Conservation (phyloP, 2,888 invertebrate genomes). For the Drosophila kambysellisi region DNA sequence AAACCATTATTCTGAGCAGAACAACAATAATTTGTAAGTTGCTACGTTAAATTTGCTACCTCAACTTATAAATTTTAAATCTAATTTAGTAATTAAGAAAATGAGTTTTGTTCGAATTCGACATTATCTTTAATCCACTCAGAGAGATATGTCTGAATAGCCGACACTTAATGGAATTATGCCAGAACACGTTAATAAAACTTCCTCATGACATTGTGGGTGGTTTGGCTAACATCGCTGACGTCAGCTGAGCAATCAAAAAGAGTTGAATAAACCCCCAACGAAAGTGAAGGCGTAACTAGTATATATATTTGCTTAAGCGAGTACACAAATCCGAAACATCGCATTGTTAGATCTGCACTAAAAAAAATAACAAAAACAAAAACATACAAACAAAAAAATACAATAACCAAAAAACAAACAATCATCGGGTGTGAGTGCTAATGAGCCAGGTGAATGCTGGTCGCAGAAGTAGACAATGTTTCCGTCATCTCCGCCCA, state of each 20-base stretch:
- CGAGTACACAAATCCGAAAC: constrained; percentile 23
- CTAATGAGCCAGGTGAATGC: constrained; percentile 65
- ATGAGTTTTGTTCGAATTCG: not conserved
- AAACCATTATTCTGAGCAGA: not conserved
- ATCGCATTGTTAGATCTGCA: constrained; percentile 36
- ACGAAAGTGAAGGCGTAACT: constrained; percentile 68
- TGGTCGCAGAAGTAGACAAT: constrained; percentile 21
- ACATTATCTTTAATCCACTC: not conserved
- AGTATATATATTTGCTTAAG: constrained; percentile 1
- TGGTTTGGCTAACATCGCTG: constrained; percentile 35
- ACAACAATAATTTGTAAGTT: not conserved
- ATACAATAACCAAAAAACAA: constrained; percentile 16
- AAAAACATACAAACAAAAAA: constrained; percentile 5
- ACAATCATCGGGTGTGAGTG: constrained; percentile 63
- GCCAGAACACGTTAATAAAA: constrained; percentile 1
- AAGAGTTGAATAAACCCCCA: constrained; percentile 67
- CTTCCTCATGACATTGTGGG: constrained; percentile 62
- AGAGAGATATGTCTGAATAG: not conserved
- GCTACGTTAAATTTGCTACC: not conserved
- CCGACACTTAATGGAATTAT: not conserved
- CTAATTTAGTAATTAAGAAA: not conserved
- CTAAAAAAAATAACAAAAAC: constrained; percentile 7
- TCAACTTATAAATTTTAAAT: not conserved
- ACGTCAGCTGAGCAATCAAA: constrained; percentile 51
- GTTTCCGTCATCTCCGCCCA: constrained; percentile 39